Evolutionary conservation across 2,888 invertebrate species (phyloP).

Genomic region (Neoscelio sp.): DNA sequence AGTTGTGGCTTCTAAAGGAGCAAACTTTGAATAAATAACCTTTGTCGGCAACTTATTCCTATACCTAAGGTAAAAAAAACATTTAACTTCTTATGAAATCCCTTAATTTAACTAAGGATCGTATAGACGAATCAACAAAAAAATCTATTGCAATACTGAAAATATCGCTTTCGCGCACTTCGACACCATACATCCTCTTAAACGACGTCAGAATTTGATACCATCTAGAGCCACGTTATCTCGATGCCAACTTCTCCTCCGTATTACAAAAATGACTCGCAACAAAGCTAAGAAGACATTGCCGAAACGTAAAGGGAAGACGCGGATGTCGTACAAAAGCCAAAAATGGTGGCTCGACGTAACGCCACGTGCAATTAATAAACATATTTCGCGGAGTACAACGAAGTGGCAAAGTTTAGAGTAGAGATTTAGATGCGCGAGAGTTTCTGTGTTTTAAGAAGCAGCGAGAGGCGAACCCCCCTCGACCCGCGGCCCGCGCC

Average conservation of each 20-base stretch:
- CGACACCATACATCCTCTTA: not conserved
- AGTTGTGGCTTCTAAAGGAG: too few relatives aligned
- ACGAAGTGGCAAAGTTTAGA: slow-evolving; percentile 72
- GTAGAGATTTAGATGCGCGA: slow-evolving; percentile 72
- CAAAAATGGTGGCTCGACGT: slow-evolving; percentile 63
- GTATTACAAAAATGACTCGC: slow-evolving; percentile 53
- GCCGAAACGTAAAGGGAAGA: slow-evolving; percentile 58
- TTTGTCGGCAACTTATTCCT: too few relatives aligned
- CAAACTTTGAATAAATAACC: too few relatives aligned
- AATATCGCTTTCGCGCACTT: too few relatives aligned
- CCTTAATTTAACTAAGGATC: too few relatives aligned
- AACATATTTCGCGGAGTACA: slow-evolving; percentile 72
- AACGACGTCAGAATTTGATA: slow-evolving; percentile 20
- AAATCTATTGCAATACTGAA: too few relatives aligned
- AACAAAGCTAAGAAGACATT: slow-evolving; percentile 60
- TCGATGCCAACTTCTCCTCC: slow-evolving; percentile 25
- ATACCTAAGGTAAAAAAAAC: too few relatives aligned
- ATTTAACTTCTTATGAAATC: too few relatives aligned
- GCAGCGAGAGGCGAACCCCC: too few relatives aligned
- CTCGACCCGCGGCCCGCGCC: slow-evolving; percentile 4
- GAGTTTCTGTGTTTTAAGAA: slow-evolving; percentile 73
- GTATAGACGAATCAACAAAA: too few relatives aligned
- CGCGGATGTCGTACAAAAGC: slow-evolving; percentile 61
- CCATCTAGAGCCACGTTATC: slow-evolving; percentile 29
- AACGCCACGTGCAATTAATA: slow-evolving; percentile 72